phyloP scores from a whole-genome alignment of 2,797 vertebrate species.

The Melanotaenia trifasciata region DNA sequence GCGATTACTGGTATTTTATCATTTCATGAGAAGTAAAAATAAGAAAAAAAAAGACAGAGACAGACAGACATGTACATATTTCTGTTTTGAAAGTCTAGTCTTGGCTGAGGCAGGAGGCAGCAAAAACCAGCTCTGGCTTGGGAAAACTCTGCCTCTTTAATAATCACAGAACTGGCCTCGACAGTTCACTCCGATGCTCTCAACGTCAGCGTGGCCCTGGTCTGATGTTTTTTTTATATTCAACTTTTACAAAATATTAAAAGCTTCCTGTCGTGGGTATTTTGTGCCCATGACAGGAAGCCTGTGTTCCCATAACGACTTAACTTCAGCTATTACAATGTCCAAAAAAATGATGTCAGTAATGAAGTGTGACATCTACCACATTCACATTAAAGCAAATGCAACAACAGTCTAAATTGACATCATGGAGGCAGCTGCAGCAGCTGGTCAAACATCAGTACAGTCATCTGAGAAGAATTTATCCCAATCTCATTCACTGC shows the following conservation, averaged over 20 bases:
- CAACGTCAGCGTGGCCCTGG: conserved; percentile 41
- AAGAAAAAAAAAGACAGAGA: conserved; percentile 28
- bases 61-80: conserved; percentile 32
- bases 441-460: conserved; percentile 43
- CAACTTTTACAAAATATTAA: conserved; percentile 25
- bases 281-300: conserved; percentile 41
- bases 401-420: conserved; percentile 26
- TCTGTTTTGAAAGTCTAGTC: conserved; percentile 33
- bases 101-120: conserved; percentile 34
- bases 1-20: conserved; percentile 39
- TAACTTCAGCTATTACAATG: conserved; percentile 21
- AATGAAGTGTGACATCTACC: conserved; percentile 57
- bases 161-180: conserved; percentile 48
- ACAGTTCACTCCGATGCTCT: conserved; percentile 40
- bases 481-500: conserved; percentile 27
- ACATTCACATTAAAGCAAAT: conserved; percentile 33
- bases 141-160: conserved; percentile 51
- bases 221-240: conserved; percentile 37
- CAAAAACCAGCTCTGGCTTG: conserved; percentile 42
- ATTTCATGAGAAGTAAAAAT: conserved; percentile 48
- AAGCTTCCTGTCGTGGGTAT: not conserved
- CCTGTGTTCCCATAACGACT: conserved; percentile 27
- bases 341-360: conserved; percentile 53
- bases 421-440: conserved; percentile 57
- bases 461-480: conserved; percentile 59